Base-by-base conservation (phyloP, 2,797 vertebrate species). In the Chaetophractus vellerosus region DNA sequence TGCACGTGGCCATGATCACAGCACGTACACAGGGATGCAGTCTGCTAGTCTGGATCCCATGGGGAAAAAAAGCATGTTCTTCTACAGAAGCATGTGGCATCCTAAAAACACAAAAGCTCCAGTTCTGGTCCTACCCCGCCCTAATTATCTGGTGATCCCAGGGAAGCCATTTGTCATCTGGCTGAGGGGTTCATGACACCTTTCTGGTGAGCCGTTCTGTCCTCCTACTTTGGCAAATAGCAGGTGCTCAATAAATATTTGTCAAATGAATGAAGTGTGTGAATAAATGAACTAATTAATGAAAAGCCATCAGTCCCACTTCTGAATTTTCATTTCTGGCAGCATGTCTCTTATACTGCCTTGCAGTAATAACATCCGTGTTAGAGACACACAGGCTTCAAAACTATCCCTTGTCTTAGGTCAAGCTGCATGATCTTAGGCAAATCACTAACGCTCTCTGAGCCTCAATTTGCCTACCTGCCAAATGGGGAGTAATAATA, bases 331-430 rank as follows among this genome's bases (percentile, higher is more conserved):
- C 21, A 0, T 2, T 45, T 45, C 76, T 6, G 36, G n/a, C 45
- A 31, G 72, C 48, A 16, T 0, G 1, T 31, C 9, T 23, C 66
- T 38, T 38, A 1, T 33, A 4, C 6, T 0, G 4, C 10, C 38
- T 48, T 59, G 21, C 11, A 0, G 63, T 16, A 48, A 21, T 28
- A 0, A 11, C 9, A 19, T 2, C 8, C 19, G 28, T 6, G 2
- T 24, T 0, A 4, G 8, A 2, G n/a, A 64, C 7, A 14, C 23
- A 16, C 16, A 2, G 26, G 66, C 16, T 4, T 69, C 72, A 68
- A 59, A 59, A 2, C 36, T 19, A 8, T 26, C 57, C 52, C 31
- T 33, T 1, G 50, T 52, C 24, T 15, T 21, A 33, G 57, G n/a
- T 31, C 48, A 6, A 14, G 31, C 45, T 36, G 24, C 6, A 5